These are phyloP conservation scores for Stenurella melanura DNA, from an alignment of 2,888 invertebrate species.

Conservation along the genomic window DNA sequence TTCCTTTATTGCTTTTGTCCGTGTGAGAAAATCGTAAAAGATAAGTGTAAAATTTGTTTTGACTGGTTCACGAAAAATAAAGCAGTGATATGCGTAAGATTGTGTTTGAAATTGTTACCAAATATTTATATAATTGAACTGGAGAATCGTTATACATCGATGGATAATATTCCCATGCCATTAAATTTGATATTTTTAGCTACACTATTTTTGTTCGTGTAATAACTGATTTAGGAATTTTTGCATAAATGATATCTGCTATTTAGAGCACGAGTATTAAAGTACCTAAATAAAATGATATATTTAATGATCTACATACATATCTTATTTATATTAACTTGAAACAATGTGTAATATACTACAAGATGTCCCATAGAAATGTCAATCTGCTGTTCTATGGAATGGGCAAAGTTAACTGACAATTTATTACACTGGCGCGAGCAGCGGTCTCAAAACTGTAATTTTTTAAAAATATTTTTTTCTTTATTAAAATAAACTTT, in stretches of 20 bases:
- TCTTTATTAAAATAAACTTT: too few relatives aligned
- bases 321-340: background rate
- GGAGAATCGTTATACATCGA: background rate
- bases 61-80: background rate
- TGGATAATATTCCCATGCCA: background rate
- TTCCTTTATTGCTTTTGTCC: conserved; percentile 30
- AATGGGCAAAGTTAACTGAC: background rate
- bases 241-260: background rate
- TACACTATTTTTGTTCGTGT: background rate
- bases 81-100: background rate
- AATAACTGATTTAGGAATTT: background rate
- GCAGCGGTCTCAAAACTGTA: background rate
- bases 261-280: background rate
- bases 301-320: background rate
- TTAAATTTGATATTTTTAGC: background rate
- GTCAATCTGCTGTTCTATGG: background rate
- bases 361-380: background rate
- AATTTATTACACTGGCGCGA: background rate
- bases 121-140: background rate
- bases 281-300: background rate
- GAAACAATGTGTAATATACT: background rate
- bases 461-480: background rate
- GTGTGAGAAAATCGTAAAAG: background rate
- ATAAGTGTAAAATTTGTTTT: conserved; percentile 5
- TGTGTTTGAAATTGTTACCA: background rate